These are phyloP conservation scores for Botia kubotai DNA, from an alignment of 2,797 vertebrate genomes.

Conservation along the genomic window DNA sequence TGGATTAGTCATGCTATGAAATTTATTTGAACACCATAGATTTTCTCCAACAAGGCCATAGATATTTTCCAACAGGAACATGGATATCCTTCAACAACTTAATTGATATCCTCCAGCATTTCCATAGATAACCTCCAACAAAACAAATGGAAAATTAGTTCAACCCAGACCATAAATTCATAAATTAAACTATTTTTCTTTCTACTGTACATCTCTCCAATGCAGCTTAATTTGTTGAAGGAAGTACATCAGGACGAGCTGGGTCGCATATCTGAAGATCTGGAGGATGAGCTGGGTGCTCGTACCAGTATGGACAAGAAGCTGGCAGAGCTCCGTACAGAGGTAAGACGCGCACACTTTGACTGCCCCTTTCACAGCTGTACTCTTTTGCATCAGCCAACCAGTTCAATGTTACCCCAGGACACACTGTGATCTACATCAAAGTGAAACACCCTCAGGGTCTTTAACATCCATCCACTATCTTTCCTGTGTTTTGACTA, in stretches of 20 bases:
- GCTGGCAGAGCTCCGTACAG: slow-evolving; percentile 89
- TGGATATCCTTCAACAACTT: not conserved
- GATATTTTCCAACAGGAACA: not conserved
- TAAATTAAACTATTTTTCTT: no score
- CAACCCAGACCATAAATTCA: not conserved
- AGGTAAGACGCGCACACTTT: slow-evolving; percentile 77
- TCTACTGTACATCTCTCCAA: not conserved
- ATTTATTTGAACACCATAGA: slow-evolving; percentile 11
- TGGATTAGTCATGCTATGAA: not conserved
- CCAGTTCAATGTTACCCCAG: not conserved
- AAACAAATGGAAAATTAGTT: not conserved
- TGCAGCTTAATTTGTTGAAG: slow-evolving; percentile 91
- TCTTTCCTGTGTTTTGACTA: slow-evolving; percentile 18
- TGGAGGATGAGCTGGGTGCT: slow-evolving; percentile 94
- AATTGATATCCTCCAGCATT: not conserved
- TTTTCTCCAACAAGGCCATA: not conserved
- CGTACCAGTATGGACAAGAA: slow-evolving; percentile 97
- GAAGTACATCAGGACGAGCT: slow-evolving; percentile 95
- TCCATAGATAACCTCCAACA: not conserved
- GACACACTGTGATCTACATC: slow-evolving; percentile 32
- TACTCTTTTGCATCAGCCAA: slow-evolving; percentile 1
- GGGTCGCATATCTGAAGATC: slow-evolving; percentile 93
- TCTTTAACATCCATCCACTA: slow-evolving; percentile 24
- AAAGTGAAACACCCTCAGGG: slow-evolving; percentile 22
- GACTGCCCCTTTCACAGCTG: not conserved